Evolutionary conservation across 1,140 invertebrate species (phyloP).

Genomic region (Bombus waltoni): DNA sequence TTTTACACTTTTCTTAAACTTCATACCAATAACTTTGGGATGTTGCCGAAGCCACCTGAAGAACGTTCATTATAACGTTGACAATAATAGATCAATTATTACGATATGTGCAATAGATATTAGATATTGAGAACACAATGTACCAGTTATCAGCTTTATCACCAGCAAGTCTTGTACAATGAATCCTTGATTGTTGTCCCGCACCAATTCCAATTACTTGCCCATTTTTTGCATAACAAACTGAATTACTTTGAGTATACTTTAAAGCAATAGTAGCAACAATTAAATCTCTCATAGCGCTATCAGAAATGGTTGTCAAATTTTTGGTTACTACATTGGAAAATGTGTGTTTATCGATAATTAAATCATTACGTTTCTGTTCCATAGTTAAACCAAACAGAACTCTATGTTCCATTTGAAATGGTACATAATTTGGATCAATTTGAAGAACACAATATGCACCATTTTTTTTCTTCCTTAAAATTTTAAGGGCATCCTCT

Average conservation of each 20-base stretch:
- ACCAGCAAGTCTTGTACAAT: constrained; percentile 97
- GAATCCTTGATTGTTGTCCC: constrained; percentile 98
- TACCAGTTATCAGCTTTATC: constrained; percentile 98
- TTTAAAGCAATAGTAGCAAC: constrained; percentile 98
- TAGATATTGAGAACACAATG: neutral
- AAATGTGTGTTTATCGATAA: constrained; percentile 92
- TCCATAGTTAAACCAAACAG: constrained; percentile 96
- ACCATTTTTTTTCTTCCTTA: constrained; percentile 98
- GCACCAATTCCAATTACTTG: constrained; percentile 99
- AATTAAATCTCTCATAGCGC: constrained; percentile 94
- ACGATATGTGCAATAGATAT: constrained; percentile 8
- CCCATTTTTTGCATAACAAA: constrained; percentile 95
- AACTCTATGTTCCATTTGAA: constrained; percentile 91
- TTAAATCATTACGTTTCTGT: constrained; percentile 95
- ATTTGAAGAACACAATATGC: constrained; percentile 97
- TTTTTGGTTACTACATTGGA: constrained; percentile 92
- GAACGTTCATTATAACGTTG: neutral
- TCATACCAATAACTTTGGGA: constrained; percentile 92
- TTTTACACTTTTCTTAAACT: constrained; percentile 95
- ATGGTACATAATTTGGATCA: constrained; percentile 93
- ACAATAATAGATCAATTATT: constrained; percentile 1
- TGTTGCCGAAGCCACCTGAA: constrained; percentile 95
- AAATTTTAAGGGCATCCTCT: constrained; percentile 91
- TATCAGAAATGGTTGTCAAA: constrained; percentile 87
- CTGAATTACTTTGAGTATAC: constrained; percentile 99